phyloP scores from a whole-genome alignment of 2,797 vertebrate species.

The Leptatherina wallacei region DNA sequence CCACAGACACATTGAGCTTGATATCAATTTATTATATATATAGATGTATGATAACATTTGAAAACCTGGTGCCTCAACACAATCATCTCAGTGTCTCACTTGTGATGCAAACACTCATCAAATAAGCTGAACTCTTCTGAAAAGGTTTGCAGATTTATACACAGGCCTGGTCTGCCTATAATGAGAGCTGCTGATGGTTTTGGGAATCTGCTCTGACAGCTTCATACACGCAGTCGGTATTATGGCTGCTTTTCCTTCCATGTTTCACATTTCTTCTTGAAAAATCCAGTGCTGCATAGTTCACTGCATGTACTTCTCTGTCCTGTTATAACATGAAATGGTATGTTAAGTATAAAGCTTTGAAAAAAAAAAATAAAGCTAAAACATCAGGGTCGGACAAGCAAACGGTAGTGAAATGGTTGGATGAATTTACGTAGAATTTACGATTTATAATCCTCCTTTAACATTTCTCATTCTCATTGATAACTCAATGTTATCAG shows the following conservation, averaged over 20 bases:
- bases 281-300: constrained; percentile 27
- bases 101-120: background rate
- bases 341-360: accelerated
- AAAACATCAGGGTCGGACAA: background rate
- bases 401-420: too few species aligned
- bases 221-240: accelerated
- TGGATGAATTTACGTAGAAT: background rate
- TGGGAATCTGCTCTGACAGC: background rate
- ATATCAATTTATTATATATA: background rate
- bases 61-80: background rate
- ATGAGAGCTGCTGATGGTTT: background rate
- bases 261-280: background rate
- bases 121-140: constrained; percentile 7
- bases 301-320: background rate
- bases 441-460: background rate
- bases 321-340: constrained; percentile 22
- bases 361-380: background rate
- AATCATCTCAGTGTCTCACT: background rate
- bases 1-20: background rate
- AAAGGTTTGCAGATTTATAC: background rate
- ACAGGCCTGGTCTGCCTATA: background rate
- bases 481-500: background rate
- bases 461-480: background rate
- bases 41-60: background rate
- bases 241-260: background rate